Percentiles rank a stretch among this genome's conserved stretches.
Evolutionary conservation across 2,888 invertebrate species (phyloP).

Genomic region (Tipula lateralis): DNA sequence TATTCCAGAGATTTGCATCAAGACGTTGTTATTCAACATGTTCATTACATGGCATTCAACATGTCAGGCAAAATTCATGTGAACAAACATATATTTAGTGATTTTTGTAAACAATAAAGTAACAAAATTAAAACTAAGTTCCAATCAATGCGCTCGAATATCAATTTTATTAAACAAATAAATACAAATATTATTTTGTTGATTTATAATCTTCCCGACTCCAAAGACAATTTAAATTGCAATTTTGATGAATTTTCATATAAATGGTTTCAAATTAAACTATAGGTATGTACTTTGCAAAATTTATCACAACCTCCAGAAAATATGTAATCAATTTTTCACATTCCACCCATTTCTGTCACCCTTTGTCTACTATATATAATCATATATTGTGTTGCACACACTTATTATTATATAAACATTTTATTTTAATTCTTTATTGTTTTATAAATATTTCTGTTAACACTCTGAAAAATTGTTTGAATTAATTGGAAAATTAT

Average conservation of each 20-base stretch:
- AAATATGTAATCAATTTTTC: neutral
- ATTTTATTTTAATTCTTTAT: neutral
- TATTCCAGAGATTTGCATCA: constrained; percentile 71
- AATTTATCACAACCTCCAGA: neutral
- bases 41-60: constrained; percentile 66
- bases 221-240: neutral
- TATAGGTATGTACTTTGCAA: constrained; percentile 6
- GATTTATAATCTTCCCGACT: constrained; percentile 12
- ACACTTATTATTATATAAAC: neutral
- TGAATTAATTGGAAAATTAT: neutral
- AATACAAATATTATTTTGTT: neutral
- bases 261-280: neutral
- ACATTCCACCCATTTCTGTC: neutral
- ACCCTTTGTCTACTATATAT: neutral
- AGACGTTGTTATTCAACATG: constrained; percentile 76
- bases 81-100: constrained; percentile 63
- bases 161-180: constrained; percentile 3
- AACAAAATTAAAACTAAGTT: neutral
- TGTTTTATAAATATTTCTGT: neutral
- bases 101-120: neutral
- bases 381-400: neutral
- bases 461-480: neutral
- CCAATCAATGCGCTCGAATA: constrained; percentile 19
- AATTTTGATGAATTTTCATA: neutral
- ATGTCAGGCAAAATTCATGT: constrained; percentile 74